phyloP scores from a whole-genome alignment of 2,888 invertebrate genomes.

The Melanargia galathea region DNA sequence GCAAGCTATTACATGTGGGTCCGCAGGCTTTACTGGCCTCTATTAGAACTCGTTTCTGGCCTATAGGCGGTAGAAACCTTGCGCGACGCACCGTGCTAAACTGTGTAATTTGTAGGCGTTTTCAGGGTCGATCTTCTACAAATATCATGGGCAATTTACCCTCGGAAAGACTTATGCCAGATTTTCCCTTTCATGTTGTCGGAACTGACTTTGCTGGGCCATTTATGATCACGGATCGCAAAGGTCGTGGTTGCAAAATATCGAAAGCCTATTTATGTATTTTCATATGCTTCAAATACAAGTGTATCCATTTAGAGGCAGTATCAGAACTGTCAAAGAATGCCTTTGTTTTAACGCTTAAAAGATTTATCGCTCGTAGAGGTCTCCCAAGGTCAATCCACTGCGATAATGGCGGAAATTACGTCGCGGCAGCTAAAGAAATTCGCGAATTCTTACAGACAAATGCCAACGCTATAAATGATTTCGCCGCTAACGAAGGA shows the following conservation, averaged over 20 bases:
- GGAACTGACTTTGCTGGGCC: neutral
- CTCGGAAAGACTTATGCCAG: neutral
- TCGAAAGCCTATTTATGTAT: neutral
- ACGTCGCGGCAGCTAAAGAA: neutral
- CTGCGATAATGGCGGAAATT: neutral
- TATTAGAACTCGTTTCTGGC: neutral
- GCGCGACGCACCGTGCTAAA: neutral
- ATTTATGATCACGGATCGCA: constrained; percentile 8
- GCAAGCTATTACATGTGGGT: too few species aligned
- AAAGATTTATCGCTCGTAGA: neutral
- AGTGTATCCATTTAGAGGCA: neutral
- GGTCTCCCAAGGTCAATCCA: neutral
- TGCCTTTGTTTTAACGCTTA: neutral
- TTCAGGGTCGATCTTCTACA: neutral
- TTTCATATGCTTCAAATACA: neutral
- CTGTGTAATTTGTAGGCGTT: neutral
- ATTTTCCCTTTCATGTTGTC: neutral
- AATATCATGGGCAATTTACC: neutral
- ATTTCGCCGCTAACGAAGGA: neutral
- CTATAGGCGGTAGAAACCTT: neutral
- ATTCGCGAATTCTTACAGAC: neutral
- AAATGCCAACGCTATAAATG: neutral
- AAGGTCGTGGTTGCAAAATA: constrained; percentile 3
- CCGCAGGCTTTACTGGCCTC: neutral
- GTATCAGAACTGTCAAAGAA: neutral